These are phyloP conservation scores for Nothoprocta pentlandii DNA, from an alignment of 2,113 vertebrate species.

Conservation along the genomic window DNA sequence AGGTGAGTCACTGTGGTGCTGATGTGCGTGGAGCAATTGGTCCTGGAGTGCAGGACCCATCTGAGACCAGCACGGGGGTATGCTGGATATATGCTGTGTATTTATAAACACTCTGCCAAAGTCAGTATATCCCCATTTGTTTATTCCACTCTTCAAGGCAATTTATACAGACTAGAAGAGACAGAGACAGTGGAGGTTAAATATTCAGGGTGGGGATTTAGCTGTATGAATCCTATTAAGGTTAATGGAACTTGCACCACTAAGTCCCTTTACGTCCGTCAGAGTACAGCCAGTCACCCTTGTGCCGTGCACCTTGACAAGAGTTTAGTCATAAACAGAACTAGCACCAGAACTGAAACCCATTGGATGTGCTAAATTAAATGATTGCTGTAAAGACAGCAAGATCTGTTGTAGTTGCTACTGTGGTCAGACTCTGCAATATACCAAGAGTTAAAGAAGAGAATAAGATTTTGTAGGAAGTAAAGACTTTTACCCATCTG, in stretches of 20 bases:
- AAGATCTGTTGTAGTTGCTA: not conserved
- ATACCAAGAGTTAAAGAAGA: not conserved
- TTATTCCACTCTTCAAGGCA: conserved; percentile 27
- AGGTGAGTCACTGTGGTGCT: not conserved
- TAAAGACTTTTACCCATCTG: not conserved
- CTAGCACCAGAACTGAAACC: not conserved
- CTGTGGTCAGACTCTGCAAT: not conserved
- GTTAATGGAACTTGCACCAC: conserved; percentile 52
- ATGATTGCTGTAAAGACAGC: not conserved
- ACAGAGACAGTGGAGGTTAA: conserved; percentile 40
- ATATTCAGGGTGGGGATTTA: conserved; percentile 50
- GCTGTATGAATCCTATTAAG: conserved; percentile 29
- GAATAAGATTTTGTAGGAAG: not conserved
- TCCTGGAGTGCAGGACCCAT: not conserved
- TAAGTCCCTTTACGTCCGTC: not conserved
- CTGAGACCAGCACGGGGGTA: not conserved
- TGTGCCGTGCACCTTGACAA: not conserved
- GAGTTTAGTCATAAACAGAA: conserved; percentile 13
- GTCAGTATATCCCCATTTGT: not conserved
- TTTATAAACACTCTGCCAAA: not conserved
- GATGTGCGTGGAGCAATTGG: not conserved
- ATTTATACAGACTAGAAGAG: conserved; percentile 43
- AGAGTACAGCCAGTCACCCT: conserved; percentile 10
- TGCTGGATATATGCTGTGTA: not conserved
- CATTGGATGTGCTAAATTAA: conserved; percentile 4